A percentile compares a stretch with the other conserved stretches of the same genome.
Evolutionary conservation across 2,113 vertebrate genomes (phyloP).

Genomic region (Phycodurus eques): DNA sequence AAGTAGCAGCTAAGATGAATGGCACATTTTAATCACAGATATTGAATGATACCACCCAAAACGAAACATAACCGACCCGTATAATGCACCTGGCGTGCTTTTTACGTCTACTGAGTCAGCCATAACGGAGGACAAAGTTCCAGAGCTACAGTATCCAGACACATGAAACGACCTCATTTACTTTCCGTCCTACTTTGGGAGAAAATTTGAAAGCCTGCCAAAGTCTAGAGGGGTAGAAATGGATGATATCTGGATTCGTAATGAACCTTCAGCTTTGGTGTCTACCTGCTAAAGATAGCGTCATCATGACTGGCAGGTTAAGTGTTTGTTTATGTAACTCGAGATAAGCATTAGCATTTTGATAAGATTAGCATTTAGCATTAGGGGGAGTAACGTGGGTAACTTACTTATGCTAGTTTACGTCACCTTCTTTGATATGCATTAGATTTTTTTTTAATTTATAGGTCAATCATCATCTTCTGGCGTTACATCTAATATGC

Average conservation of each 20-base stretch:
- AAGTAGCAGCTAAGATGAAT: too few relatives aligned
- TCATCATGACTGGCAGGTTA: neutral
- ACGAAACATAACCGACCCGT: neutral
- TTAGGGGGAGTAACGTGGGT: too few relatives aligned
- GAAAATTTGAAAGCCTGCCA: neutral
- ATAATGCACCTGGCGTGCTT: neutral
- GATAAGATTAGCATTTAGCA: too few relatives aligned
- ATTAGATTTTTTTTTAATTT: too few relatives aligned
- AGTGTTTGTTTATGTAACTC: neutral
- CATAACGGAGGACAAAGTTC: neutral
- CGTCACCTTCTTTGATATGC: too few relatives aligned
- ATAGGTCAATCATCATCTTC: too few relatives aligned
- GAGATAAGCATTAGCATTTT: neutral
- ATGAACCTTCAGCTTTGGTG: neutral
- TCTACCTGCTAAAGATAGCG: constrained; percentile 2
- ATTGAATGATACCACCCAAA: neutral
- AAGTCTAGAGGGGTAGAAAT: neutral
- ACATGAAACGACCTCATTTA: neutral
- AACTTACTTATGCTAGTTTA: too few relatives aligned
- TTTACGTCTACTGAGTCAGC: neutral
- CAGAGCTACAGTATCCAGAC: neutral
- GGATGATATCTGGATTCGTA: neutral
- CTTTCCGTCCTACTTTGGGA: neutral
- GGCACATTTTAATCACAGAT: neutral
- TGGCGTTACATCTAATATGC: too few relatives aligned